Evolutionary conservation across 2,113 vertebrate genomes (phyloP).

Genomic region (Brevimyrus niger): DNA sequence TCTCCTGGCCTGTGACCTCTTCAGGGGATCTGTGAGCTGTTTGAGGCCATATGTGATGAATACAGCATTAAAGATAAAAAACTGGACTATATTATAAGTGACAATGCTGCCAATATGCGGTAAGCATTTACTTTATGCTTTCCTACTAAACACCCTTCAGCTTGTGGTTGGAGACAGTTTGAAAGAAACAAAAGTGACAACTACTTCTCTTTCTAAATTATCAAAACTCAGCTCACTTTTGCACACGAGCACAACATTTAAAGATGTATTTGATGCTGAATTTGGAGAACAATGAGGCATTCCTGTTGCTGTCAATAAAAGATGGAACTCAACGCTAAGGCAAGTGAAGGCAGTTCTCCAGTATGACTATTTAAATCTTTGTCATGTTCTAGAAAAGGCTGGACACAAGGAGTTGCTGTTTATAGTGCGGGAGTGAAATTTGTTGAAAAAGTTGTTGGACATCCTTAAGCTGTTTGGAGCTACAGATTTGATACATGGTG

Average conservation of each 20-base stretch:
- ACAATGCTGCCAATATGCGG: background rate
- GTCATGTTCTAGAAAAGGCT: background rate
- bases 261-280: no score
- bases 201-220: no score
- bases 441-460: no score
- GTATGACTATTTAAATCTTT: background rate
- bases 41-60: slow-evolving; percentile 16
- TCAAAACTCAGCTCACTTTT: background rate
- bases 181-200: no score
- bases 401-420: background rate
- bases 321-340: background rate
- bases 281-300: no score
- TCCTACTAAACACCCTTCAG: background rate
- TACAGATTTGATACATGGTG: no score
- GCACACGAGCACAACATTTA: background rate
- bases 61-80: slow-evolving; percentile 21
- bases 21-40: slow-evolving; percentile 13
- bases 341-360: background rate
- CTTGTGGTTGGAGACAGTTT: no score
- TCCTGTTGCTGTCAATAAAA: no score
- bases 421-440: background rate
- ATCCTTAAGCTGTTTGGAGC: no score
- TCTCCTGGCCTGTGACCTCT: slow-evolving; percentile 7
- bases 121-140: background rate
- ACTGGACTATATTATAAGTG: background rate